Conservation (phyloP, 2,888 invertebrate genomes). For the Lepidonotus clava region DNA sequence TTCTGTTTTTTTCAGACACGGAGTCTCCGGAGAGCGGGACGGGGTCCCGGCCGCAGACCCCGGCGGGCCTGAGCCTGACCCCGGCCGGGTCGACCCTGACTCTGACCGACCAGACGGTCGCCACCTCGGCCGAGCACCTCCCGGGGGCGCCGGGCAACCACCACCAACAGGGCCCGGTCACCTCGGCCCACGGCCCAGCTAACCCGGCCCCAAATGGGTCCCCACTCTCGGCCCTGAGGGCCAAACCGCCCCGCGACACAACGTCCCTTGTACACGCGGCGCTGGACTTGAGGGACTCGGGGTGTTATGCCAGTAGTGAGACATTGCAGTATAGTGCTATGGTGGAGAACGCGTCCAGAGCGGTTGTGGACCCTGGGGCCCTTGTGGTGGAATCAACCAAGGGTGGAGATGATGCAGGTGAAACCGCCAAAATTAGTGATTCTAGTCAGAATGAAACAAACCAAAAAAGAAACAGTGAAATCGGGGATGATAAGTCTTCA, state of each 20-base stretch:
- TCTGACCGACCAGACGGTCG: neutral
- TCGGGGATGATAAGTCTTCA: too few species aligned
- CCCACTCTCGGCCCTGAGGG: constrained; percentile 14
- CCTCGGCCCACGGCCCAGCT: too few species aligned
- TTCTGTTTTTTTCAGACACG: constrained; percentile 12
- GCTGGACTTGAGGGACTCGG: constrained; percentile 78
- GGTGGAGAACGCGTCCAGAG: too few species aligned
- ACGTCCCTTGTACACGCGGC: neutral
- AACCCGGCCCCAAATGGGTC: too few species aligned
- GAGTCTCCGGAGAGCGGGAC: constrained; percentile 40
- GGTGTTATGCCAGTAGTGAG: constrained; percentile 79
- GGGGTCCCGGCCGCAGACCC: constrained; percentile 22
- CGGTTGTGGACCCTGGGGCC: too few species aligned
- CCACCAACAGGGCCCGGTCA: neutral
- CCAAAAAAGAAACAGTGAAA: too few species aligned
- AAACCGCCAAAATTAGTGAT: too few species aligned
- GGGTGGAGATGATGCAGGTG: too few species aligned
- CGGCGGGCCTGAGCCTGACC: neutral
- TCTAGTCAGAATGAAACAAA: too few species aligned
- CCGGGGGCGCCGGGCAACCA: neutral
- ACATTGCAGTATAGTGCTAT: constrained; percentile 62
- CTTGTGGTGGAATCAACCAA: too few species aligned
- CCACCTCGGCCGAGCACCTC: neutral
- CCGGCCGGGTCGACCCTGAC: constrained; percentile 33
- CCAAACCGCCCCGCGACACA: neutral